Evolutionary conservation across 2,888 invertebrate species (phyloP), one percentile per base, ranked within the genome.

Genomic region (Andrena bucephala): DNA sequence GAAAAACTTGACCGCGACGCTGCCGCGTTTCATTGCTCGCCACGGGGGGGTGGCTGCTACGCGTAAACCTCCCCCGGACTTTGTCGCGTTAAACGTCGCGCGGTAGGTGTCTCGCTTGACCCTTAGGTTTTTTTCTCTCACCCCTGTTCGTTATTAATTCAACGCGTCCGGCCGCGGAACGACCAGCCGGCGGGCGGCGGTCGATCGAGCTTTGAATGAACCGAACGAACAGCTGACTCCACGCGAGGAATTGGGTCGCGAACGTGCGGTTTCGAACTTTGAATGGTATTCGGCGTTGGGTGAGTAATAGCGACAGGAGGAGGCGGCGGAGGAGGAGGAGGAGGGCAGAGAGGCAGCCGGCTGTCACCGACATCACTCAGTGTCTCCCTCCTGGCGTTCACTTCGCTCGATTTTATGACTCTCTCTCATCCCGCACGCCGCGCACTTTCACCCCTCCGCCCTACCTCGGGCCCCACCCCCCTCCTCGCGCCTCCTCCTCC

Each of bases 311-410:
- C 90, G 90, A 88, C 90, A 90, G 89, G 89, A 85, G 87, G 86
- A 84, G 87, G 88, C 79, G 83, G 81, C 80, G 83, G 87, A 77
- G 83, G 82, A 83, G 83, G 83, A 75, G 81, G 79, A 84, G 85
- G 87, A 87, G 89, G 86, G 83, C 84, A 84, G 83, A 68, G 84
- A 77, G 85, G 86, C 77, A 59, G 70, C 63, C 57, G 90, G 84
- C 90, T 92, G 92, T 92, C 92, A 92, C 91, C 92, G 90, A 90
- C 92, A 91, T 92, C 92, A 89, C 91, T 92, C 91, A 88, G 87
- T 87, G 89, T 87, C 90, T 89, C 87, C 85, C 87, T 86, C 81
- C 85, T 89, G 88, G 88, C 89, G 89, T 90, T 88, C 89, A 86
- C 89, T 86, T 89, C 87, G 89, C 87, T 87, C 90, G 91, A 91